Conservation (phyloP, 2,113 vertebrate genomes). For the Etheostoma spectabile region DNA sequence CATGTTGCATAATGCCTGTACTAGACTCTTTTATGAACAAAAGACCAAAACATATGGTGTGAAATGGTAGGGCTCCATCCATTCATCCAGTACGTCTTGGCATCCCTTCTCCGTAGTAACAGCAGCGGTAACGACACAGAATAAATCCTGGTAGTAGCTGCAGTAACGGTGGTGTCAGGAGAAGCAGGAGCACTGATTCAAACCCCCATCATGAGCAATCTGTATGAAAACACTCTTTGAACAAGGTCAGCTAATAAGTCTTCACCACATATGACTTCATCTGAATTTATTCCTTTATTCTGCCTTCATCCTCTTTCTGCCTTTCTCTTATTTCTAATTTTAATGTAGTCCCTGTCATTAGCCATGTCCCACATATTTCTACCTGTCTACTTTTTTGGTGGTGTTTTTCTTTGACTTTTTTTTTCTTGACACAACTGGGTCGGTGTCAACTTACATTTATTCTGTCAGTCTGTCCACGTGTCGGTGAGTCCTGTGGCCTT, state of each 20-base stretch:
- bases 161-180: neutral
- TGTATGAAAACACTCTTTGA: slow-evolving; percentile 36
- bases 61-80: neutral
- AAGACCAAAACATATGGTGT: too few species aligned
- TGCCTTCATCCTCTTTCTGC: slow-evolving; percentile 22
- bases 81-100: neutral
- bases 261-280: slow-evolving; percentile 18
- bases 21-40: too few species aligned
- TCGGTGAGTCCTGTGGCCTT: slow-evolving; percentile 59
- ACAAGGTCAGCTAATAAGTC: slow-evolving; percentile 39
- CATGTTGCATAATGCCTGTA: too few species aligned
- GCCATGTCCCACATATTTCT: slow-evolving; percentile 72
- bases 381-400: slow-evolving; percentile 54
- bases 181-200: slow-evolving; percentile 16
- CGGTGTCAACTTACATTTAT: slow-evolving; percentile 62
- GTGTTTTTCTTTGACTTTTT: neutral
- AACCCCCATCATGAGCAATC: neutral
- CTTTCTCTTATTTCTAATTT: slow-evolving; percentile 65
- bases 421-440: slow-evolving; percentile 74
- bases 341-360: slow-evolving; percentile 66
- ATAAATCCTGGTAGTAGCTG: neutral
- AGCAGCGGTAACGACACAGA: neutral
- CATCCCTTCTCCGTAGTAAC: neutral
- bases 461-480: slow-evolving; percentile 57
- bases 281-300: slow-evolving; percentile 24